These are phyloP conservation scores for Crotalus viridis DNA, from an alignment of 2,113 vertebrate genomes.

Conservation along the genomic window DNA sequence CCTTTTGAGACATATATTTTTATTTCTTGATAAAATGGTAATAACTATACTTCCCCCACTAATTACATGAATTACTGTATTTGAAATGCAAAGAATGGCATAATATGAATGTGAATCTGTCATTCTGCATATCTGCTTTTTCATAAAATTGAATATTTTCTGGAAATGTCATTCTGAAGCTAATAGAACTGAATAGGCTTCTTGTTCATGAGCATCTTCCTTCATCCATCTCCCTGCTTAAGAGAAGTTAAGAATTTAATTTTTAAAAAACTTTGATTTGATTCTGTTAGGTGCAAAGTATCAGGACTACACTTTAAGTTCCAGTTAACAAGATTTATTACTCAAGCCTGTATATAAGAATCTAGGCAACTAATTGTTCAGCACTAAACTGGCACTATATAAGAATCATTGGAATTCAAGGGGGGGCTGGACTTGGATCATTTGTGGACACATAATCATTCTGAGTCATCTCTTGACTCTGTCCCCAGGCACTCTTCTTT, in stretches of 20 bases:
- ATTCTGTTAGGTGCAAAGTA: background rate
- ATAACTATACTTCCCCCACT: background rate
- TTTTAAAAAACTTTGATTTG: background rate
- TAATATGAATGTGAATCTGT: background rate
- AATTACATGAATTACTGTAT: background rate
- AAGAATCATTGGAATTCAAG: background rate
- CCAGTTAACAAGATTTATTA: background rate
- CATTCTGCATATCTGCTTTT: background rate
- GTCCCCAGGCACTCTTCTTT: background rate
- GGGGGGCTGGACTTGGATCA: background rate
- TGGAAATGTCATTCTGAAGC: background rate
- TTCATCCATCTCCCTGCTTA: background rate
- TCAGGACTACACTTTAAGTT: background rate
- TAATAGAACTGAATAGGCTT: background rate
- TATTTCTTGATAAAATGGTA: background rate
- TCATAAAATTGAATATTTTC: background rate
- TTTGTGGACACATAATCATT: background rate
- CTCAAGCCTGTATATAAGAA: background rate
- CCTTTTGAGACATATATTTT: background rate
- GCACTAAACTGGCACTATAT: background rate
- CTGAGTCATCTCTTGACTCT: background rate
- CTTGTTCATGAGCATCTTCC: background rate
- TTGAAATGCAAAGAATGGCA: background rate
- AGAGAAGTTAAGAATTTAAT: background rate
- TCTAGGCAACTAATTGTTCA: background rate